phyloP scores from a whole-genome alignment of 53 echinoderm and acorn worm species.

The Hippasteria phrygiana region DNA sequence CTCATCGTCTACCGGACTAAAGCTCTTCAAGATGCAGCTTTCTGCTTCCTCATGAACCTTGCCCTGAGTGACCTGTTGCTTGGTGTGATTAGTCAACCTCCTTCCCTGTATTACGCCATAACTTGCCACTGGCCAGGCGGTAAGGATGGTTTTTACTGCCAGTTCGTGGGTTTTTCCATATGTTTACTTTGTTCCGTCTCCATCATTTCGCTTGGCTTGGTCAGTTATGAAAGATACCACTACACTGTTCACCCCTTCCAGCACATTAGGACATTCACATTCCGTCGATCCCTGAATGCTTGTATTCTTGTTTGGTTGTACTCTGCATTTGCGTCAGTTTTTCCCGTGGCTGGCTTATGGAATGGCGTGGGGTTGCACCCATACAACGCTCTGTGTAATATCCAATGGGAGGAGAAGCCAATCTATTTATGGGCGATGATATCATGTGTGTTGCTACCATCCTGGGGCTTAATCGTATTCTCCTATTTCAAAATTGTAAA shows the following conservation, averaged over 20 bases:
- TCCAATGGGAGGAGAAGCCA: constrained; percentile 59
- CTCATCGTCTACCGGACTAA: constrained; percentile 28
- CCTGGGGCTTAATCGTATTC: constrained; percentile 14
- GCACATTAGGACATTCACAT: constrained; percentile 28
- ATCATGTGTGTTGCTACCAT: constrained; percentile 16
- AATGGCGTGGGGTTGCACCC: constrained; percentile 58
- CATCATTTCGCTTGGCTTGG: constrained; percentile 55
- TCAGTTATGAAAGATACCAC: constrained; percentile 56
- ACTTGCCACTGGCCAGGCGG: constrained; percentile 66
- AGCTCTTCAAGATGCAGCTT: constrained; percentile 48
- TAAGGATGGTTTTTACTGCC: constrained; percentile 43
- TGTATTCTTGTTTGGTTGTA: constrained; percentile 53
- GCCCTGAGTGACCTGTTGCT: constrained; percentile 50
- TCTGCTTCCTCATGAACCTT: constrained; percentile 57
- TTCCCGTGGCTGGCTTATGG: constrained; percentile 63
- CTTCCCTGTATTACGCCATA: constrained; percentile 57
- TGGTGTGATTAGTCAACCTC: constrained; percentile 60
- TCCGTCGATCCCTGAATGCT: constrained; percentile 1
- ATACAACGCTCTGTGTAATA: constrained; percentile 49
- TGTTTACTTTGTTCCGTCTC: constrained; percentile 65
- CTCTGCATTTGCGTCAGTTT: constrained; percentile 23
- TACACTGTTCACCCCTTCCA: constrained; percentile 63
- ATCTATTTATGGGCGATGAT: constrained; percentile 42
- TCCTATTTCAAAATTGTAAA: constrained; percentile 47
- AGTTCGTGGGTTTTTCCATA: constrained; percentile 65